Evolutionary conservation across 2,797 vertebrate genomes (phyloP), one percentile per base, ranked within the genome.

Genomic region (Galaxias olidus): DNA sequence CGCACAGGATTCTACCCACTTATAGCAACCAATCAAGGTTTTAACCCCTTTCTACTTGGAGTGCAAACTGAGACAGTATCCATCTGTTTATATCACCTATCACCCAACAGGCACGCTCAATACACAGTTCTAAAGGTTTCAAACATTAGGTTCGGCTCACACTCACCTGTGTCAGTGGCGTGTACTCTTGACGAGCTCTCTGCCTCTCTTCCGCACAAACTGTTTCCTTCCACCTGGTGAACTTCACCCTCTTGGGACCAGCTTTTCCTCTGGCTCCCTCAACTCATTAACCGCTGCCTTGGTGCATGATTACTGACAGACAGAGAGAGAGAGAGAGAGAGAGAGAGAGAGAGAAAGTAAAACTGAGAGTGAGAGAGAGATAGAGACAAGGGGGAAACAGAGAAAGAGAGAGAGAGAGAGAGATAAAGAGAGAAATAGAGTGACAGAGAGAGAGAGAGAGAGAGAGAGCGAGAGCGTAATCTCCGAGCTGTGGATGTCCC

Each of bases 221-320:
- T 62, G 20, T 41, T 30, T 62, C 40, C 62, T 42, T 48, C 48
- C 48, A 50, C 15, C 59, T 54, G 53, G 58, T 83, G 76, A 82
- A 83, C 78, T 79, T 82, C 68, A 80, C 75, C 51, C 75, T 69
- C 56, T 55, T 55, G 30, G 52, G 54, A n/a, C 49, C 59, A 13
- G 59, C 60, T 20, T 44, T 61, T 61, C 61, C 68, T 49, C 66
- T 45, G 58, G 46, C 63, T 69, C 56, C 65, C 40, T 52, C 64
- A 57, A 83, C 73, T 80, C 72, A 80, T 84, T 84, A 84, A 84
- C 79, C 59, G 66, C 40, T 60, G 63, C 45, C 10, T 44, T 49
- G 40, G 59, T 18, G 53, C 46, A 65, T 54, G 5, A 18, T 49
- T 44, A 41, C 4, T 40, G 40, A 12, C 54, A 11, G 61, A 41